Evolutionary conservation across 2,888 invertebrate species (phyloP).

Genomic region (Coelopa pilipes): DNA sequence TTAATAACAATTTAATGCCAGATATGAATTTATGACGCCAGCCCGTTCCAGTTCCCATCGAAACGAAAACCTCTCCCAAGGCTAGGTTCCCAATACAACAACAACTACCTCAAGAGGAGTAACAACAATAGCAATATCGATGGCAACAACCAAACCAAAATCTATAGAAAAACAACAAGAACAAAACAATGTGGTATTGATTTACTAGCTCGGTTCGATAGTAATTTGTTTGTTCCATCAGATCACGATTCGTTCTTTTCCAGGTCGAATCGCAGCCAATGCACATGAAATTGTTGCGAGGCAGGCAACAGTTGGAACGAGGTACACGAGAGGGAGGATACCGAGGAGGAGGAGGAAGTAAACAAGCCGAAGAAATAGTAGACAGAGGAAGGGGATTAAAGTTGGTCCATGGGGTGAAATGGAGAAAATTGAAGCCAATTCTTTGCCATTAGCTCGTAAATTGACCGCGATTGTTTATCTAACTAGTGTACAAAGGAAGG

Average conservation of each 20-base stretch:
- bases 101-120: neutral
- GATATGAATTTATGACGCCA: neutral
- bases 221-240: slow-evolving; percentile 33
- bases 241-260: slow-evolving; percentile 36
- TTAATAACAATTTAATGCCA: slow-evolving; percentile 5
- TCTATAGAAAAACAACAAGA: neutral
- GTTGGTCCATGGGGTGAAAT: neutral
- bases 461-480: slow-evolving; percentile 30
- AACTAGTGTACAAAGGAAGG: neutral
- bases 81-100: neutral
- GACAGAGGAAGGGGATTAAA: too few species aligned
- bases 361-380: too few species aligned
- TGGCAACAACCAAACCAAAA: neutral
- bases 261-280: slow-evolving; percentile 22
- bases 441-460: slow-evolving; percentile 31
- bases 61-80: too few species aligned
- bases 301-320: neutral
- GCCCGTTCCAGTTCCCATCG: neutral
- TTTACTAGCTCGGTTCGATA: slow-evolving; percentile 37
- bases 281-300: slow-evolving; percentile 13
- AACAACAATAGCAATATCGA: neutral
- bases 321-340: too few species aligned
- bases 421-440: slow-evolving; percentile 27
- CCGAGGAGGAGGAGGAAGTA: too few species aligned
- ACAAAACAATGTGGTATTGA: slow-evolving; percentile 18